Conservation (phyloP, 2,113 vertebrate species). For the cat (Felis catus) region F.catus_Fca126_mat1.0 CM031412.1:113752001-113752500, state of each 20-base stretch:
- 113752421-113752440: not conserved
- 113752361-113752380: not conserved
- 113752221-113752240: not conserved
- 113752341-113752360: not conserved
- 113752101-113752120: too few relatives aligned
- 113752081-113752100: too few relatives aligned
- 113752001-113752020: too few relatives aligned
- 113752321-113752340: not conserved
- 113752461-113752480: not conserved
- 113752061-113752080: too few relatives aligned
- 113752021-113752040: too few relatives aligned
- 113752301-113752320: not conserved
- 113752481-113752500: not conserved
- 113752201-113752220: not conserved
- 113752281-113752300: not conserved
- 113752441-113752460: not conserved
- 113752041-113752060: too few relatives aligned
- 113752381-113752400: not conserved
- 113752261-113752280: not conserved
- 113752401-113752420: not conserved
- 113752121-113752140: too few relatives aligned
- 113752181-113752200: not conserved
- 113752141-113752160: too few relatives aligned
- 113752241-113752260: not conserved
- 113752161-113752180: fast-evolving